Conservation (phyloP, 2,797 vertebrate genomes). For the Bradypus variegatus region DNA sequence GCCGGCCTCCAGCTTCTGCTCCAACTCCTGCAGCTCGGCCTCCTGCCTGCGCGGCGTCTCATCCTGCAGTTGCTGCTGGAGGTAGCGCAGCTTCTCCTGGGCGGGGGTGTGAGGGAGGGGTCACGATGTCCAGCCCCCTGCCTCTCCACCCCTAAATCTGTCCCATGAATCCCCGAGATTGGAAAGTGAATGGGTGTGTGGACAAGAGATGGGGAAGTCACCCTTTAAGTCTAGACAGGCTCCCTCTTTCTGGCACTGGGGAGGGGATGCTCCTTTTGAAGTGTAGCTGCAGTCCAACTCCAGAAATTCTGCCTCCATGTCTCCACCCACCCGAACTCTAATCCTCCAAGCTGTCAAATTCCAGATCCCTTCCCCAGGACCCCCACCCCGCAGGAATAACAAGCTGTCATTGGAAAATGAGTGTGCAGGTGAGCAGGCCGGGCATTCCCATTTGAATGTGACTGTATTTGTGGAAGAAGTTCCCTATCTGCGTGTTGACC, state of each 20-base stretch:
- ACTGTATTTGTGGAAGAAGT: not conserved
- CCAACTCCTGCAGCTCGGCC: constrained; percentile 52
- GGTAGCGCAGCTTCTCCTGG: constrained; percentile 67
- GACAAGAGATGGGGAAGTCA: not conserved
- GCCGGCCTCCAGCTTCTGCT: constrained; percentile 51
- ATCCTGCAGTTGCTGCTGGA: constrained; percentile 66
- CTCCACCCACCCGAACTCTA: not conserved
- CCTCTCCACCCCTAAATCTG: not conserved
- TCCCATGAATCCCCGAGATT: not conserved
- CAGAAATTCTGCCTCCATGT: not conserved
- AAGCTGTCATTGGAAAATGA: not conserved
- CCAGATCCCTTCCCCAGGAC: not conserved
- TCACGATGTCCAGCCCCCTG: not conserved
- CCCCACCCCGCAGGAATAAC: not conserved
- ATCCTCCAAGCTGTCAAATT: not conserved
- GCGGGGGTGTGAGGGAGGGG: not conserved
- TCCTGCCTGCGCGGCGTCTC: constrained; percentile 59
- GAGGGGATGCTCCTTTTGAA: not conserved
- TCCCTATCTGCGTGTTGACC: not conserved
- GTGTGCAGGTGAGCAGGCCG: not conserved
- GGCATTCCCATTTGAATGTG: too few species aligned
- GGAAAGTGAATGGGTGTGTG: not conserved
- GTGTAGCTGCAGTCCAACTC: not conserved
- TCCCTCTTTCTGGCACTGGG: not conserved
- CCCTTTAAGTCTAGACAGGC: not conserved